Evolutionary conservation across 2,113 vertebrate species (phyloP).

Genomic region (Felis catus): DNA sequence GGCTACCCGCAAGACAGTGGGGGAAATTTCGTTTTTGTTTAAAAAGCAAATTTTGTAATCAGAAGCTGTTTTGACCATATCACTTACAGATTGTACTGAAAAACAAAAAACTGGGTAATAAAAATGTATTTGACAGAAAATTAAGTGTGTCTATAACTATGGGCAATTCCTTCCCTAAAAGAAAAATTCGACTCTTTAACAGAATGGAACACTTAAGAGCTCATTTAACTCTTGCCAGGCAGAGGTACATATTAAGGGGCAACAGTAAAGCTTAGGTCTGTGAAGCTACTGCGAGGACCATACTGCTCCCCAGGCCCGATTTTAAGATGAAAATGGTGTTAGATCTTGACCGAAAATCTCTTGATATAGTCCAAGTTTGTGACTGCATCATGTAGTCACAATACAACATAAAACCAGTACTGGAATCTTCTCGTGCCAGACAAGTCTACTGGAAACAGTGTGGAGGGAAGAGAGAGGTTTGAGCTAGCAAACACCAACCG

Average conservation of each 20-base stretch:
- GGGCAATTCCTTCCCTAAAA: constrained; percentile 20
- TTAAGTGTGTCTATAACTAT: background rate
- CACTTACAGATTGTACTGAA: background rate
- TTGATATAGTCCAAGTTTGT: constrained; percentile 16
- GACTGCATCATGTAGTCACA: background rate
- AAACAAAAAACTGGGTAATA: background rate
- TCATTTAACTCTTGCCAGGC: constrained; percentile 17
- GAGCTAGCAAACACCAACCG: constrained; percentile 8
- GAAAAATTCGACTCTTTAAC: background rate
- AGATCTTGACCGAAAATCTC: background rate
- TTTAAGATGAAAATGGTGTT: constrained; percentile 29
- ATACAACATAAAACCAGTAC: constrained; percentile 7
- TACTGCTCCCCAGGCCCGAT: background rate
- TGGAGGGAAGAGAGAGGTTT: background rate
- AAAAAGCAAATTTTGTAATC: constrained; percentile 45
- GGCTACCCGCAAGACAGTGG: background rate
- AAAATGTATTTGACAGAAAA: constrained; percentile 53
- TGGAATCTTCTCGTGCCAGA: background rate
- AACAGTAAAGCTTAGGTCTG: constrained; percentile 5
- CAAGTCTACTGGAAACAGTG: constrained; percentile 11
- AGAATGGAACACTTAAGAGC: constrained; percentile 27
- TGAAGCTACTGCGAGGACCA: background rate
- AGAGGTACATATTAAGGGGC: constrained; percentile 27
- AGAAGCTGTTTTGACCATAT: constrained; percentile 27
- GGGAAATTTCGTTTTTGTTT: constrained; percentile 34